Conservation (phyloP, 1,140 invertebrate species). For the Achroia grisella region DNA sequence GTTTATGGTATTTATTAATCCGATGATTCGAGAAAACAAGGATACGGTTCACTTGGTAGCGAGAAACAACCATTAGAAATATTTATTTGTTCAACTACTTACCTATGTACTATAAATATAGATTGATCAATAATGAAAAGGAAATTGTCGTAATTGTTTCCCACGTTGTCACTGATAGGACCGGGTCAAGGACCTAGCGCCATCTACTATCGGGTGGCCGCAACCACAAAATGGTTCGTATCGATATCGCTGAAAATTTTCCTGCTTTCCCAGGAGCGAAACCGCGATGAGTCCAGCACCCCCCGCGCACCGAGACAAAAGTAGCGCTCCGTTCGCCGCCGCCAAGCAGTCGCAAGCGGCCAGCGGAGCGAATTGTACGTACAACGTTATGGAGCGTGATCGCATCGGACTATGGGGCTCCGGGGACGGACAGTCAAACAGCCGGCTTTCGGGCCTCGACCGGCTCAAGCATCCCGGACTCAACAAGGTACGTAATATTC, state of each 20-base stretch:
- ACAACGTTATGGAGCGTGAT: slow-evolving; percentile 74
- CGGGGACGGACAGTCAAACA: slow-evolving; percentile 68
- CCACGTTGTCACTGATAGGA: slow-evolving; percentile 5
- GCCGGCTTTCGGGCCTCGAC: slow-evolving; percentile 79
- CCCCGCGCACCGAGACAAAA: slow-evolving; percentile 59
- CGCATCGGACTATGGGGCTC: slow-evolving; percentile 77
- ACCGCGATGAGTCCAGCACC: slow-evolving; percentile 59
- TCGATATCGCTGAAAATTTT: slow-evolving; percentile 56
- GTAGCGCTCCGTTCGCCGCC: slow-evolving; percentile 23
- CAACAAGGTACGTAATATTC: slow-evolving; percentile 79
- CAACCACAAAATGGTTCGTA: slow-evolving; percentile 41
- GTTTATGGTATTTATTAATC: too few species aligned
- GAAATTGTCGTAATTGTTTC: too few species aligned
- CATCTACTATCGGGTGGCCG: slow-evolving; percentile 54
- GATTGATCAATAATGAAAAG: too few species aligned
- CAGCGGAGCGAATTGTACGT: slow-evolving; percentile 39
- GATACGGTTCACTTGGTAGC: too few species aligned
- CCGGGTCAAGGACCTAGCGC: slow-evolving; percentile 30
- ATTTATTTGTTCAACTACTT: too few species aligned
- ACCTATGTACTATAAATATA: too few species aligned
- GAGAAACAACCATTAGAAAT: too few species aligned
- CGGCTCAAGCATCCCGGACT: slow-evolving; percentile 83
- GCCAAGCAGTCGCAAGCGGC: slow-evolving; percentile 47
- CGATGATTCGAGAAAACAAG: too few species aligned
- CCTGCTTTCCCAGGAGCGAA: slow-evolving; percentile 68